Conservation (phyloP, 2,888 invertebrate species). For the Taenaris catops region DNA sequence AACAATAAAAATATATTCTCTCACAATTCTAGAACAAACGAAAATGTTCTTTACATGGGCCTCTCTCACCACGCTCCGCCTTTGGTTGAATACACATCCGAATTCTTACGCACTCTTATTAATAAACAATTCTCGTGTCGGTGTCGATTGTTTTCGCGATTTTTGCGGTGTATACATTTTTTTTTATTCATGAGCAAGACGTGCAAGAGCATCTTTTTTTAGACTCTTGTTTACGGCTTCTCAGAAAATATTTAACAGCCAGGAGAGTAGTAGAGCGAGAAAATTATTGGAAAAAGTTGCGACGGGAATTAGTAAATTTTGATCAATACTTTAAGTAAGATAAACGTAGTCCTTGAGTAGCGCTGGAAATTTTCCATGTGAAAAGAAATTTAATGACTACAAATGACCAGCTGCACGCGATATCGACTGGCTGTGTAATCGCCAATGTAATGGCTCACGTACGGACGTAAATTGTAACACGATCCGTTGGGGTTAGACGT, state of each 20-base stretch:
- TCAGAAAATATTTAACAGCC: conserved; percentile 2
- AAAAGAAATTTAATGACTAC: conserved; percentile 12
- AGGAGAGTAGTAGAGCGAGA: neutral
- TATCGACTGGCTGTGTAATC: too few species aligned
- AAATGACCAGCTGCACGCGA: conserved; percentile 17
- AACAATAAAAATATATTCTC: too few species aligned
- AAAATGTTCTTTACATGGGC: too few species aligned
- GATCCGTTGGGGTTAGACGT: conserved; percentile 15
- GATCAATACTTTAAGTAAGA: conserved; percentile 11
- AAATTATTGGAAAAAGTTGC: too few species aligned
- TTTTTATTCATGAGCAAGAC: conserved; percentile 1
- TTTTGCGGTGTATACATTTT: conserved; percentile 7
- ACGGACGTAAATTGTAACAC: conserved; percentile 16
- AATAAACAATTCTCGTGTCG: conserved; percentile 18
- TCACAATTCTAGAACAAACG: too few species aligned
- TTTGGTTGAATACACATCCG: too few species aligned
- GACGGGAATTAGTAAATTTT: too few species aligned
- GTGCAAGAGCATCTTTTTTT: conserved; percentile 1
- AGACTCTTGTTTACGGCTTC: conserved; percentile 1
- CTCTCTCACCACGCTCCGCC: too few species aligned
- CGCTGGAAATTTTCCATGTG: conserved; percentile 10
- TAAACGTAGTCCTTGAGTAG: conserved; percentile 14
- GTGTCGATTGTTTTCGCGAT: conserved; percentile 15
- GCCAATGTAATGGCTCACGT: too few species aligned
- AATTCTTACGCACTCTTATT: conserved; percentile 22